Base-by-base conservation (phyloP, 2,888 invertebrate genomes). In the Ommatoiulus sabulosus region DNA sequence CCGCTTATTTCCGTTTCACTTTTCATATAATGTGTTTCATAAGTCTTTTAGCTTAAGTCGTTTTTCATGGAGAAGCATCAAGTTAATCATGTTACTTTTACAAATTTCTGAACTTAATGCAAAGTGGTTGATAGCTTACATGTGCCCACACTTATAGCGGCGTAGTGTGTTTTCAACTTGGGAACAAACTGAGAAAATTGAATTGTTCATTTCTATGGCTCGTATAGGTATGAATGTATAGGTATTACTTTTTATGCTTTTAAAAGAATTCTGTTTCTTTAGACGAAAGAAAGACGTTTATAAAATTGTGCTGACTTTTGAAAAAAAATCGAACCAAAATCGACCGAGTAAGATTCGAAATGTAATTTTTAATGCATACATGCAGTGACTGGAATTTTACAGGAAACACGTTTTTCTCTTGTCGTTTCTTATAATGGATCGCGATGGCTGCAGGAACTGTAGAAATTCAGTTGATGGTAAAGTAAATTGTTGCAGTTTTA, bases 251-350 rank as follows among this genome's bases (percentile, higher is more conserved):
- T 57, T 57, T 57, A 17, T 57, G 1, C 57, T 57, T n/a, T 57
- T 57, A 12, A 57, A n/a, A 57, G 57, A 57, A n/a, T 57, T 57
- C 57, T 7, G 1, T 57, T 57, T 57, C 57, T n/a, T 3, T n/a
- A 17, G n/a, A n/a, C n/a, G 2, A 57, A 57, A 17, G 57, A 57
- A 57, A 57, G n/a, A 17, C 0, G 12, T n/a, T 57, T 57, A 57
- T 57, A 57, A 57, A 35, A n/a, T 57, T n/a, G n/a, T 57, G 12
- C 12, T 57, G 57, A 57, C 17, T 57, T 57, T 57, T 57, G 57
- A 57, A 57, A 57, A 57, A 57, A 57, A 57, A 57, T 57, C 57
- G 57, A 57, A 57, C 57, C 57, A n/a, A 57, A 57, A 57, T 57
- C 57, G 57, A 57, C n/a, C 57, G 57, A n/a, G n/a, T 7, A n/a